phyloP scores from a whole-genome alignment of 2,888 invertebrate genomes.

The Pseudococcus viburni region DNA sequence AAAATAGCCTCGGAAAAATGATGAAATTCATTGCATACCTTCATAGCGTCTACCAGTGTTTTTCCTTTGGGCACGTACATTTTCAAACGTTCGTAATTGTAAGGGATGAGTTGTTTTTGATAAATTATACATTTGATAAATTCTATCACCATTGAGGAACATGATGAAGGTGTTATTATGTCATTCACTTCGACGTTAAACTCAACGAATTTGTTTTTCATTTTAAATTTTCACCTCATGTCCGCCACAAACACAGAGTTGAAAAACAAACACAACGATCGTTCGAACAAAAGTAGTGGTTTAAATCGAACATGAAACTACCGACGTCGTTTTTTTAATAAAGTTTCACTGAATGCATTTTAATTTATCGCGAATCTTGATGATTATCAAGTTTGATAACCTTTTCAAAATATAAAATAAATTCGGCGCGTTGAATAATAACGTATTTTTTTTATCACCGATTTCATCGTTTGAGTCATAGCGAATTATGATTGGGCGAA shows the following conservation, averaged over 20 bases:
- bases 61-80: slow-evolving; percentile 70
- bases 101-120: slow-evolving; percentile 72
- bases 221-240: slow-evolving; percentile 7
- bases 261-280: background rate
- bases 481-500: background rate
- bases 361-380: background rate
- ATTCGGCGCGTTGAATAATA: background rate
- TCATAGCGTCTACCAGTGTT: slow-evolving; percentile 68
- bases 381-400: background rate
- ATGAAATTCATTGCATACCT: background rate
- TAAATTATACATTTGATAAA: slow-evolving; percentile 72
- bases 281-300: too few species aligned
- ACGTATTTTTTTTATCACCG: background rate
- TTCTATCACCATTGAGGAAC: slow-evolving; percentile 71
- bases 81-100: slow-evolving; percentile 70
- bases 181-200: slow-evolving; percentile 71
- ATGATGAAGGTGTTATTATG: slow-evolving; percentile 71
- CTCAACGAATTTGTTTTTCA: slow-evolving; percentile 67
- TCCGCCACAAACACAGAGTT: background rate
- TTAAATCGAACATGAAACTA: background rate
- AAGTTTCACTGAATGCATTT: background rate
- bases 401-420: background rate
- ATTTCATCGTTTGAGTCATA: background rate
- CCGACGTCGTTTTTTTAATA: background rate
- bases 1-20: background rate